Conservation (phyloP, 1,140 invertebrate species). For the Polypedilum pembai region DNA sequence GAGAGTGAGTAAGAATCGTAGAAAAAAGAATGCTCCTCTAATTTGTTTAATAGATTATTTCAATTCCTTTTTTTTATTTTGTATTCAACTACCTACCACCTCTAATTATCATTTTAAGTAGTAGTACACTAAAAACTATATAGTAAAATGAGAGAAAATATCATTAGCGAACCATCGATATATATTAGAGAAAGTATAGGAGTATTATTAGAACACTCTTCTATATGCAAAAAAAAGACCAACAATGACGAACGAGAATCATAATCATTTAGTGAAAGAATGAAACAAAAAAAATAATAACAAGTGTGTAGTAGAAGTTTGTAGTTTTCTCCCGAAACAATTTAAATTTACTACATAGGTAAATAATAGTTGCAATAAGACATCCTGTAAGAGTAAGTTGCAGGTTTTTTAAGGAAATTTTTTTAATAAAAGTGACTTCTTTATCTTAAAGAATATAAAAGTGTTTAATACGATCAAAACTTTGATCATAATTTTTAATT, state of each 20-base stretch:
- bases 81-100: neutral
- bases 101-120: neutral
- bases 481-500: conserved; percentile 20
- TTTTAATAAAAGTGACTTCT: conserved; percentile 21
- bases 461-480: neutral
- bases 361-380: conserved; percentile 1
- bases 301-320: neutral
- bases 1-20: neutral
- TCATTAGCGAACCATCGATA: neutral
- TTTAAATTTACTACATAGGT: neutral
- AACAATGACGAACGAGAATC: conserved; percentile 5
- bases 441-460: conserved; percentile 27
- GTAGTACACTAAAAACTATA: neutral
- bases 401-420: neutral
- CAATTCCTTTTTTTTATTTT: neutral
- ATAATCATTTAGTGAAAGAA: neutral
- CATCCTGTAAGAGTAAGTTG: neutral
- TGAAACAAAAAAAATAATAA: conserved; percentile 2
- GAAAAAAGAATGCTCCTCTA: neutral
- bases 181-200: neutral
- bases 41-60: neutral
- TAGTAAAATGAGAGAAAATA: neutral
- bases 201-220: neutral
- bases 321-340: neutral
- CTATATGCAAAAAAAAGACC: neutral